Base-by-base conservation (phyloP, 2,888 invertebrate species). In the Thereva nobilitata region DNA sequence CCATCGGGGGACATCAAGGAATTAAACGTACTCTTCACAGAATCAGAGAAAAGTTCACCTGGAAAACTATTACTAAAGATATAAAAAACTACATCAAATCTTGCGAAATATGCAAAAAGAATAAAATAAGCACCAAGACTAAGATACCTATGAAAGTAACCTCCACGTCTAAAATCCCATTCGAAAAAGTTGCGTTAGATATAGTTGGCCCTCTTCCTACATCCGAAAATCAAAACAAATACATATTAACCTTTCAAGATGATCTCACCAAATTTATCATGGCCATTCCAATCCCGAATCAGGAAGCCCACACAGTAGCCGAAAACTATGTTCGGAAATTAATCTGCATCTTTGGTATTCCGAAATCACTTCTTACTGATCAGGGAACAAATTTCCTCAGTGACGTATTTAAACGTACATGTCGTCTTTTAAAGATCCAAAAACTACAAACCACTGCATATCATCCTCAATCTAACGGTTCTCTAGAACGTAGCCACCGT, bases 1-100 rank as follows among this genome's bases (percentile, higher is more conserved):
- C 68, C 34, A 70, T 66, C 8, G 69, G 68, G 38, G 72, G 72
- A n/a, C n/a, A n/a, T n/a, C n/a, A n/a, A n/a, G n/a, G n/a, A n/a
- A n/a, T n/a, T n/a, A n/a, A n/a, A n/a, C 72, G 72, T 64, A 72
- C 70, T 6, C 73, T 72, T 52, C 71, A 72, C 47, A 72, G 72
- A 57, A 70, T 72, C 6, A 74, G 73, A 70, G 52, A 71, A 66
- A 57, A 71, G 8, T 76, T 72, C 64, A 72, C 72, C 61, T 77
- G 77, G 76, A 67, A 66, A 71, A 70, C 5, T n/a, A 76, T 78
- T 75, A 75, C 73, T 65, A 68, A 69, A 7, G 73, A 76, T 54
- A 75, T 78, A 5, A 72, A 74, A 69, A 57, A 70, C 59, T 75
- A 71, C 66, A 72, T 77, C 45, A 72, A 73, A 67, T 67, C 41